A percentile compares a stretch with the other conserved stretches of the same genome.
These are phyloP conservation scores for Ailuropoda melanoleuca DNA, from an alignment of 2,113 vertebrate species.

Conservation along the genomic window DNA sequence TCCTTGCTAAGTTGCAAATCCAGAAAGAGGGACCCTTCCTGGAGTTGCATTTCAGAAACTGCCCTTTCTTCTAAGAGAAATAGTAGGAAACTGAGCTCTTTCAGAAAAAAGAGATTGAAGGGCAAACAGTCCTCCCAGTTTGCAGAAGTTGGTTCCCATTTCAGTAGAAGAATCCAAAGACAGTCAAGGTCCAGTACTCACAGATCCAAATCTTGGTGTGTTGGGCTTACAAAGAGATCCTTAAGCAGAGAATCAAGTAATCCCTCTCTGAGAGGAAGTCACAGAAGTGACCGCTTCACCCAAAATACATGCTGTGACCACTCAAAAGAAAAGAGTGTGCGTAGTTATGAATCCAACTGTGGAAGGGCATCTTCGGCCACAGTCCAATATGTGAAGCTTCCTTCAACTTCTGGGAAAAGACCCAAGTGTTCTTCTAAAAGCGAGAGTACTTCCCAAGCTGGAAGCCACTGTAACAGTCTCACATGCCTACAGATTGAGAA, in stretches of 20 bases:
- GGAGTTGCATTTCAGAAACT: constrained; percentile 33
- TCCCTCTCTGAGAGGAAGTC: background rate
- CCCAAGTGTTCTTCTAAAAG: background rate
- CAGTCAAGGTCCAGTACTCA: background rate
- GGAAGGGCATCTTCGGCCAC: background rate
- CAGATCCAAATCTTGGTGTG: constrained; percentile 61
- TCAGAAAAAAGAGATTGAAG: constrained; percentile 8
- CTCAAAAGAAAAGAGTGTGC: background rate
- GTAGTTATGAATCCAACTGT: background rate
- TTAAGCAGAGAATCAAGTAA: constrained; percentile 54
- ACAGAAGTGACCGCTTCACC: background rate
- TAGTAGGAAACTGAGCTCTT: background rate
- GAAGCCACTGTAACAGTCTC: background rate
- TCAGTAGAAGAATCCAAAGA: constrained; percentile 24
- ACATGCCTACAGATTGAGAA: background rate
- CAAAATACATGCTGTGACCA: background rate
- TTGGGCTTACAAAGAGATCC: background rate
- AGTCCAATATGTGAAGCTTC: background rate
- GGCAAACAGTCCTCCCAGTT: background rate
- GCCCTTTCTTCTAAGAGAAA: background rate
- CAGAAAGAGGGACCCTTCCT: constrained; percentile 23
- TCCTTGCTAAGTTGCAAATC: background rate
- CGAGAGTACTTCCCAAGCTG: background rate
- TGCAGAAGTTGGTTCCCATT: background rate
- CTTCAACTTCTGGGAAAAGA: background rate